Evolutionary conservation across 2,113 vertebrate genomes (phyloP), one percentile per base, ranked within the genome.

Genomic region (Hippolais icterina): DNA sequence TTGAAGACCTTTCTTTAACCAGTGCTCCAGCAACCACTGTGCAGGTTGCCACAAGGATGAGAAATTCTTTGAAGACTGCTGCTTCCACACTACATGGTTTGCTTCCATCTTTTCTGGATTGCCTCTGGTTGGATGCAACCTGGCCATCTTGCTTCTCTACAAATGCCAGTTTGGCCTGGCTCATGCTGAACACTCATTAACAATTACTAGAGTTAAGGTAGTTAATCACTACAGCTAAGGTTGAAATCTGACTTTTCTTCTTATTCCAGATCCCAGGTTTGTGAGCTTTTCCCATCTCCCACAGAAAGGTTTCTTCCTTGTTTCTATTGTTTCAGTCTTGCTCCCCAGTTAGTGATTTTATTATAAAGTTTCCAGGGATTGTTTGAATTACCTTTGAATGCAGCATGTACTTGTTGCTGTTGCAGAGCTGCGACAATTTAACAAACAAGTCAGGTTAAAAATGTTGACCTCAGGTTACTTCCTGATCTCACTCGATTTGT

Each of bases 401-500:
- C n/a, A 57, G 28, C n/a, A n/a, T 54, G 80, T 10, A 2, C 64
- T 90, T 91, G 39, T 90, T 86, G 68, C 59, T 90, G 24, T n/a
- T 80, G 88, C 56, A 70, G 59, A 83, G 66, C 46, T 80, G 71
- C 3, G 25, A 90, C 65, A 92, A 83, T 86, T 92, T 89, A 90
- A 93, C 85, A 92, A 88, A 88, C 64, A 90, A 80, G 76, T 83
- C 56, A 24, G 33, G 53, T 92, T 90, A 76, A 93, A 96, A 94
- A 89, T 28, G 61, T 87, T 96, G 90, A 96, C 93, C 92, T 93
- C 15, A 5, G 11, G 37, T 92, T 65, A 56, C 69, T 96, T 95
- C 65, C 90, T 90, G 86, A 94, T 93, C 68, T 95, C 69, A 68
- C 25, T 93, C 5, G 0, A 65, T 89, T 90, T 92, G 93, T 96